Base-by-base conservation (phyloP, 2,113 vertebrate genomes). In the Orcinus orca region DNA sequence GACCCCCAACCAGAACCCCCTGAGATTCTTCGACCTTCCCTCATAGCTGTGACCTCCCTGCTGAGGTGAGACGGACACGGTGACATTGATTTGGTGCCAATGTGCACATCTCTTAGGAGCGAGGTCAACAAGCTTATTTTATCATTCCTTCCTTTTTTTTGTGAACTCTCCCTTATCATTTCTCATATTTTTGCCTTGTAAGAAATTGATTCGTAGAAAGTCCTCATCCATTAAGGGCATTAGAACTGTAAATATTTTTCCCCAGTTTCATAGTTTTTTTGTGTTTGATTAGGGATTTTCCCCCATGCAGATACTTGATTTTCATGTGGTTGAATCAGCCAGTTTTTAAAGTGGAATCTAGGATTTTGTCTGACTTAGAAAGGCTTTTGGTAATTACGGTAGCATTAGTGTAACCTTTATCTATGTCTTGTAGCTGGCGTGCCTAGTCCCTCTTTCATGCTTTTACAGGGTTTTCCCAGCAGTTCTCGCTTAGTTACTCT, bases 71-170 rank as follows among this genome's bases (percentile, higher is more conserved):
- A 13, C 6, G 47, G 23, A 20, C 50, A 4, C 0, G 1, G 20
- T 13, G 6, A 4, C 33, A 2, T 53, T 4, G 33, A 12, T 25
- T 50, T 13, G 20, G 18, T 53, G 12, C 3, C 26, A 1, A 0
- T n/a, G 50, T 36, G 50, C 6, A 7, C 18, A 0, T 55, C 50
- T 23, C 31, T n/a, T 4, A 58, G 55, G 55, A 8, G 76, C 55
- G 31, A 53, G 31, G 11, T 1, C 10, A 14, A 1, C 18, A 36
- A 23, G 50, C 11, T 2, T 8, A 13, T n/a, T 25, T 14, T 2
- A 13, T 36, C 76, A 4, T 29, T 38, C 55, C 47, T n/a, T 8
- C 33, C 50, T 79, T 55, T 55, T 3, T 2, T 7, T 7, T 14
- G 50, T 55, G 50, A n/a, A 13, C 50, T 4, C 1, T 21, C 20